Evolutionary conservation across 2,113 vertebrate species (phyloP).

Genomic region (Heteronetta atricapilla): DNA sequence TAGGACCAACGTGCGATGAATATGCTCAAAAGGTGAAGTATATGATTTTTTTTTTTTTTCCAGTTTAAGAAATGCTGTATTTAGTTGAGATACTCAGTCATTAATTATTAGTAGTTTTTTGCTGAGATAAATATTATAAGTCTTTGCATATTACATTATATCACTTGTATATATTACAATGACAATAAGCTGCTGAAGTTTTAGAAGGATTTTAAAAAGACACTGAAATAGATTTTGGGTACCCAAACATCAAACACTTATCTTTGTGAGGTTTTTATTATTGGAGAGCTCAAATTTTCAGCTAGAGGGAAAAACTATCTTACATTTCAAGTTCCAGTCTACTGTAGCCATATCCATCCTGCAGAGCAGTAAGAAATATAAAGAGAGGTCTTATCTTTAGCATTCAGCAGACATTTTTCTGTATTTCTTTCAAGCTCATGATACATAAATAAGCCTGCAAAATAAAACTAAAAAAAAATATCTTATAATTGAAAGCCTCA

Average conservation of each 20-base stretch:
- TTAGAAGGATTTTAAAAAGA: not conserved
- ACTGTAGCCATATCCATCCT: not conserved
- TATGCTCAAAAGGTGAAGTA: conserved; percentile 90
- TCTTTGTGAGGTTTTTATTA: not conserved
- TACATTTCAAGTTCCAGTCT: not conserved
- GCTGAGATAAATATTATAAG: not conserved
- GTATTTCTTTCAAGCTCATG: not conserved
- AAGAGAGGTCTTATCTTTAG: not conserved
- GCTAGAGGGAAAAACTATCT: not conserved
- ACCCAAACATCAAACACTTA: not conserved
- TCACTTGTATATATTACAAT: not conserved
- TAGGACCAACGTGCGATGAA: conserved; percentile 92
- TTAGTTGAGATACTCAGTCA: not conserved
- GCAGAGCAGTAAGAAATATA: not conserved
- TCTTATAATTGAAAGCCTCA: not conserved
- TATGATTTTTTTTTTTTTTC: not conserved
- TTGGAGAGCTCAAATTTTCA: not conserved
- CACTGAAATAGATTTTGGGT: not conserved
- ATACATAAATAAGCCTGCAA: not conserved
- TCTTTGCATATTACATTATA: not conserved
- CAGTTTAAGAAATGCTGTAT: not conserved
- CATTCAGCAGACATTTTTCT: not conserved
- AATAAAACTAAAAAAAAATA: not conserved
- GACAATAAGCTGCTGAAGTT: not conserved
- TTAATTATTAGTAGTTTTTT: not conserved